phyloP scores from a whole-genome alignment of 2,797 vertebrate species.

The Labeo calbasu region DNA sequence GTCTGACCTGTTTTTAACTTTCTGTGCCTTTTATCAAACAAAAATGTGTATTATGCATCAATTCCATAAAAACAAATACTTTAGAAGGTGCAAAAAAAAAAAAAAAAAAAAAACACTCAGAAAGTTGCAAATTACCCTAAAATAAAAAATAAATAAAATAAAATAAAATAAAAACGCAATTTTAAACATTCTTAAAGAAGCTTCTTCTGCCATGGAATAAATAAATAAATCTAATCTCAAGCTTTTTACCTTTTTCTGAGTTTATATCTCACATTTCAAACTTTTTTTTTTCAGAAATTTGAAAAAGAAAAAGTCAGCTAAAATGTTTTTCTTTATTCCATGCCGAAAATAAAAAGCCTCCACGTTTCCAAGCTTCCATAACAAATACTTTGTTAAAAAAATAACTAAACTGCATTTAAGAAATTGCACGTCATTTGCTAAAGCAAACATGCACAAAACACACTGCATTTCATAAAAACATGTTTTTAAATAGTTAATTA shows the following conservation, averaged over 20 bases:
- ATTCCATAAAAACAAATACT: background rate
- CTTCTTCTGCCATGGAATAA: too few relatives aligned
- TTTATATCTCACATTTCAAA: too few relatives aligned
- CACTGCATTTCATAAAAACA: too few relatives aligned
- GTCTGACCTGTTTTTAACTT: background rate
- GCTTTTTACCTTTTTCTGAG: background rate
- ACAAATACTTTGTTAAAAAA: background rate
- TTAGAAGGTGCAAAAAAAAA: background rate
- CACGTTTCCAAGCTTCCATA: too few relatives aligned
- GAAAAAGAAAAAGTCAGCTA: background rate
- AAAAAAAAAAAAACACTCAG: too few relatives aligned
- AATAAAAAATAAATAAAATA: too few relatives aligned
- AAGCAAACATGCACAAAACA: too few relatives aligned
- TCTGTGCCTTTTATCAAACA: background rate
- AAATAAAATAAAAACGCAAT: too few relatives aligned
- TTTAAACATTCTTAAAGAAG: too few relatives aligned
- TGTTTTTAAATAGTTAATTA: too few relatives aligned
- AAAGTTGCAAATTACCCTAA: background rate
- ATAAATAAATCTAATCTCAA: background rate
- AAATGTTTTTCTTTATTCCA: background rate
- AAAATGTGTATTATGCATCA: background rate
- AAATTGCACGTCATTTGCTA: background rate
- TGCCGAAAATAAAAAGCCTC: background rate
- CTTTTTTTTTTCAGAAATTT: too few relatives aligned
- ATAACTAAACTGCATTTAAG: background rate